Conservation (phyloP, 2,888 invertebrate genomes). For the Yponomeuta cagnagella region DNA sequence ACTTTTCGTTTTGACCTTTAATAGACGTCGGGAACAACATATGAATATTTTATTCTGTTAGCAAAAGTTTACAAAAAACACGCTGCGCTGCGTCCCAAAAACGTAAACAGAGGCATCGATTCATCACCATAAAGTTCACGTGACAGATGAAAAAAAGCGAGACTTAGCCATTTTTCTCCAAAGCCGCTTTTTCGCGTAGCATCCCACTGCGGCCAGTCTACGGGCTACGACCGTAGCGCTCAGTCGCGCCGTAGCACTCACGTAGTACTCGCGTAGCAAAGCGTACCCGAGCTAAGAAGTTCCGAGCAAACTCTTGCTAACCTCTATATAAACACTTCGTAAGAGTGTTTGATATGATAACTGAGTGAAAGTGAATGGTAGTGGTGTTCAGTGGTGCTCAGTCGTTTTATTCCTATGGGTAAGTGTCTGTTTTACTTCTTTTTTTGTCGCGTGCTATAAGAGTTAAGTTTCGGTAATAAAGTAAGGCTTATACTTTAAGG, state of each 20-base stretch:
- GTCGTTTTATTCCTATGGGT: slow-evolving; percentile 7
- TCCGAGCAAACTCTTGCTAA: background rate
- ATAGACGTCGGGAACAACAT: no score
- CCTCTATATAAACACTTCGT: background rate
- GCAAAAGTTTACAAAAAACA: no score
- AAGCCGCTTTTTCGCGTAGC: slow-evolving; percentile 2
- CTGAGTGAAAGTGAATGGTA: slow-evolving; percentile 10
- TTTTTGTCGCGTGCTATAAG: background rate
- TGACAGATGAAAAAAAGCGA: background rate
- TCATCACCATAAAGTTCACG: background rate
- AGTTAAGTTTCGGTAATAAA: no score
- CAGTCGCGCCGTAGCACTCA: slow-evolving; percentile 8
- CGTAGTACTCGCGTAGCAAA: background rate
- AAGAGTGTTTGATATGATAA: slow-evolving; percentile 18
- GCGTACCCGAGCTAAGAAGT: slow-evolving; percentile 7
- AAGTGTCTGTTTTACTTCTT: background rate
- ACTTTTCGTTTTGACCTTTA: no score
- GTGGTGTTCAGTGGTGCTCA: background rate
- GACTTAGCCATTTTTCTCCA: background rate
- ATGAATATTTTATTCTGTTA: no score
- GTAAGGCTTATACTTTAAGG: no score
- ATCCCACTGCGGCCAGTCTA: slow-evolving; percentile 4
- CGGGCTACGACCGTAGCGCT: slow-evolving; percentile 12
- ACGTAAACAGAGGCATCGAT: background rate
- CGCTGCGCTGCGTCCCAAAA: no score